Evolutionary conservation across 2,888 invertebrate genomes (phyloP).

Genomic region (Calameuta idolon): DNA sequence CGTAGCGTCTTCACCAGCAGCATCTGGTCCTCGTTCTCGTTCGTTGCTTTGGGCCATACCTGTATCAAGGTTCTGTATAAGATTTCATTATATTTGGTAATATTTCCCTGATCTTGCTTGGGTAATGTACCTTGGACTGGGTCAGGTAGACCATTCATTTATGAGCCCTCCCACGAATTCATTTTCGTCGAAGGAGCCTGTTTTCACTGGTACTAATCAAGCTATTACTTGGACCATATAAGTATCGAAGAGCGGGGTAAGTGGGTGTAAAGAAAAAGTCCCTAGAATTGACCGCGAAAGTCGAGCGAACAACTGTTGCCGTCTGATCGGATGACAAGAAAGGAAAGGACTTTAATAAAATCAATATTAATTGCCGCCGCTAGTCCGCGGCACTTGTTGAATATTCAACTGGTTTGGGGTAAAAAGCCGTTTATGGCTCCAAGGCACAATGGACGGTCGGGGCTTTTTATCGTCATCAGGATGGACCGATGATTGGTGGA

Average conservation of each 20-base stretch:
- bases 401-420: constrained; percentile 56
- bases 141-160: neutral
- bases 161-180: neutral
- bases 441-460: constrained; percentile 45
- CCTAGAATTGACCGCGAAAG: neutral
- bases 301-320: constrained; percentile 18
- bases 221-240: neutral
- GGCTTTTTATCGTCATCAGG: constrained; percentile 49
- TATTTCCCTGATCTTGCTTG: neutral
- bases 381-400: constrained; percentile 47
- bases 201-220: neutral
- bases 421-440: constrained; percentile 63
- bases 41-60: neutral
- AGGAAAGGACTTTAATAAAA: constrained; percentile 58
- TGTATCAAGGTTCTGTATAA: neutral
- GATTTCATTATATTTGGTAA: neutral
- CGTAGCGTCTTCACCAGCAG: constrained; percentile 25
- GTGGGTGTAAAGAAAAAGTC: neutral
- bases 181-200: neutral
- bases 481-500: constrained; percentile 44
- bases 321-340: constrained; percentile 36
- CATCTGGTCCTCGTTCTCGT: constrained; percentile 27
- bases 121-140: no score
- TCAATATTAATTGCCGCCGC: constrained; percentile 62
- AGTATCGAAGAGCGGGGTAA: neutral